These are phyloP conservation scores for Melangyna quadrimaculata DNA, from an alignment of 2,888 invertebrate genomes.

Conservation along the genomic window DNA sequence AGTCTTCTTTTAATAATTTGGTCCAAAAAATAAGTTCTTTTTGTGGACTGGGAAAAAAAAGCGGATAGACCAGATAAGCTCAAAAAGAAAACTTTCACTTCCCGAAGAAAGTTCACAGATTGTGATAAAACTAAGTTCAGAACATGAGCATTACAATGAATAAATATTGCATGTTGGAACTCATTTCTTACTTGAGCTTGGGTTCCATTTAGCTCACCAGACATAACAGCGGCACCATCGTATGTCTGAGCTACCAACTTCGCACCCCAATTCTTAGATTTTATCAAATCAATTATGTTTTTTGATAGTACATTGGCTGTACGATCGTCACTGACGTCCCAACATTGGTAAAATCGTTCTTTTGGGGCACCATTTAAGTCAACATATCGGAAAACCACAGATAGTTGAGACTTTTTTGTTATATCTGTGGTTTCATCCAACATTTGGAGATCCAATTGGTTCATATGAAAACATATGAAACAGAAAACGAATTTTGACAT, in stretches of 20 bases:
- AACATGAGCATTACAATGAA: conserved; percentile 29
- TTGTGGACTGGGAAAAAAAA: not conserved
- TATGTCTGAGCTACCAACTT: conserved; percentile 30
- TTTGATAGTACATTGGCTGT: not conserved
- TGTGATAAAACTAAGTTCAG: conserved; percentile 13
- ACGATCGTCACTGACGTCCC: conserved; percentile 12
- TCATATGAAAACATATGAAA: too few relatives aligned
- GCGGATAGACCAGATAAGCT: not conserved
- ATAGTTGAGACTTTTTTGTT: conserved; percentile 12
- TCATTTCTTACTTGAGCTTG: conserved; percentile 1
- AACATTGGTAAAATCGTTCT: conserved; percentile 21
- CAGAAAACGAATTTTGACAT: too few relatives aligned
- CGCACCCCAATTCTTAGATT: not conserved
- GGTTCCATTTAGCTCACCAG: not conserved
- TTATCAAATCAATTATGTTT: not conserved
- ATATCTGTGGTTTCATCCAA: conserved; percentile 29
- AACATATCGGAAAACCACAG: conserved; percentile 2
- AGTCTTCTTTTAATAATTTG: too few relatives aligned
- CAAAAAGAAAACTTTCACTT: not conserved
- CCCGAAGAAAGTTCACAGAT: not conserved
- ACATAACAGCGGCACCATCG: conserved; percentile 30
- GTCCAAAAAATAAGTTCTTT: too few relatives aligned
- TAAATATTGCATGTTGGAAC: not conserved
- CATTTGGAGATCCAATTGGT: too few relatives aligned
- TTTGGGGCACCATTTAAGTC: not conserved